Evolutionary conservation across 1,140 invertebrate species (phyloP).

Genomic region (Drosophila pandora): DNA sequence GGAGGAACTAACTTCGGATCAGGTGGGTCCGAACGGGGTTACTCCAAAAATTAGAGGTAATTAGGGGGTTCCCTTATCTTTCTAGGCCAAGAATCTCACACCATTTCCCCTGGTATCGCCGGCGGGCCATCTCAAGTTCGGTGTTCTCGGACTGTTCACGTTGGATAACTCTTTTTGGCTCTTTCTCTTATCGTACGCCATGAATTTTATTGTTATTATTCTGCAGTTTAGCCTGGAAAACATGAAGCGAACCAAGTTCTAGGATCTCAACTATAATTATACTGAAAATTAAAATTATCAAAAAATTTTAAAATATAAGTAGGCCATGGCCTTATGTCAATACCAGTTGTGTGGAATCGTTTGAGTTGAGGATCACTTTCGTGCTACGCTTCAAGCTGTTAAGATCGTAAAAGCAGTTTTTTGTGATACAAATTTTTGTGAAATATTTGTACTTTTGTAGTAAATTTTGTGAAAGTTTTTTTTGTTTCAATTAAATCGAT

Average conservation of each 20-base stretch:
- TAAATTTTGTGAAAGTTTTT: too few species aligned
- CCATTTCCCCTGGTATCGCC: constrained; percentile 36
- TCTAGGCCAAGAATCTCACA: constrained; percentile 43
- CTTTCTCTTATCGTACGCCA: constrained; percentile 66
- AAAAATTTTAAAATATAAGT: too few species aligned
- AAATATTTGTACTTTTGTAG: too few species aligned
- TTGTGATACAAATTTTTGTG: too few species aligned
- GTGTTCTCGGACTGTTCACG: constrained; percentile 61
- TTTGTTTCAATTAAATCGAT: too few species aligned
- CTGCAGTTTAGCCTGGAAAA: constrained; percentile 66
- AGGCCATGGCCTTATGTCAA: too few species aligned
- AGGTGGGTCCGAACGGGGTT: constrained; percentile 23
- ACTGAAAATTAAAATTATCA: too few species aligned
- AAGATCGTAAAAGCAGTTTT: too few species aligned
- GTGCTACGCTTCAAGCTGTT: too few species aligned
- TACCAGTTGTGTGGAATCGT: too few species aligned
- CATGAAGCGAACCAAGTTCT: constrained; percentile 27
- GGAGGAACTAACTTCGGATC: constrained; percentile 6
- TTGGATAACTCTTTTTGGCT: constrained; percentile 69
- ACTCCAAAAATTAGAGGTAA: neutral
- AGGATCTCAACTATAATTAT: neutral
- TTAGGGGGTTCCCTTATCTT: neutral
- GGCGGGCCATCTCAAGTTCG: constrained; percentile 30
- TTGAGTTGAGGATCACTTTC: too few species aligned
- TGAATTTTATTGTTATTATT: constrained; percentile 73